Base-by-base conservation (phyloP, 2,888 invertebrate species). In the Rotaria sp. region DNA sequence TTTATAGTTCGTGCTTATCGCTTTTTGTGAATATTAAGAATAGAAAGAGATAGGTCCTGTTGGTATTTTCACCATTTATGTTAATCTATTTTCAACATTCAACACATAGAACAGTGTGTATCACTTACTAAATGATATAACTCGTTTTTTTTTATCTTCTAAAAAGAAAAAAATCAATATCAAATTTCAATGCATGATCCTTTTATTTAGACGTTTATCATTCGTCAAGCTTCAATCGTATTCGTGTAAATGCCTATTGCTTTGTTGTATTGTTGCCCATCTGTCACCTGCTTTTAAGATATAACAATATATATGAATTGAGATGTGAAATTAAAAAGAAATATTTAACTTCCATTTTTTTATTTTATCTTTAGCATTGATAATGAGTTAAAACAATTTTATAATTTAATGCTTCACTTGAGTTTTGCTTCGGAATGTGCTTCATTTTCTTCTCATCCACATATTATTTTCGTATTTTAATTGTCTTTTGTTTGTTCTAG, bases 121-220 rank as follows among this genome's bases (percentile, higher is more conserved):
- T 67, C 67, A 67, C 67, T 38, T 67, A 67, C 67, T 67, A 67
- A 67, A 67, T 67, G 8, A 67, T 21, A 35, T 15, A 35, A 52
- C 4, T 35, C 1, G 35, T 67, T n/a, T 30, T n/a, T 35, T 35
- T 35, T 35, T 18, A 18, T 5, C 4, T 67, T 30, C 15, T 35
- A 30, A 67, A 67, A n/a, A 30, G 3, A 67, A 18, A 35, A 67
- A 15, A 35, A 13, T 18, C 3, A 18, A 50, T 4, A 15, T 59
- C 59, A 15, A 30, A 59, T 30, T 67, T 21, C 21, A 15, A 67
- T 67, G 67, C 67, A 67, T 67, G 67, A 30, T 67, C 35, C 30
- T 35, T 67, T 67, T 67, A 35, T 67, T 67, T 67, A 67, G 67
- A 67, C 15, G 67, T 67, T 38, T 67, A 67, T 67, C 67, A 67